Percentiles rank a stretch among this genome's conserved stretches.
phyloP scores from a whole-genome alignment of 2,797 vertebrate genomes.

The Harpagifer antarcticus region DNA sequence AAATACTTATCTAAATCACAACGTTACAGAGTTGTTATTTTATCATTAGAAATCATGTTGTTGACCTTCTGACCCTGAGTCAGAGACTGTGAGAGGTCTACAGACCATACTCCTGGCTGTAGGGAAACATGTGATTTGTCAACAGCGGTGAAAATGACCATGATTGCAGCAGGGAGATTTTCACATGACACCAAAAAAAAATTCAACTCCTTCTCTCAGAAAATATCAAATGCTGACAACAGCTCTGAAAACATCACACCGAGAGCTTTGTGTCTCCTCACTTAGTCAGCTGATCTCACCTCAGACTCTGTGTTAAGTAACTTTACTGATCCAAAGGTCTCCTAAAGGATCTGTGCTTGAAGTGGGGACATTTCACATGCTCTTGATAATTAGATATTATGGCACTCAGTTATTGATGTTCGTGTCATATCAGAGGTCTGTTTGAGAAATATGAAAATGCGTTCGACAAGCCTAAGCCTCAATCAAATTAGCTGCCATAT shows the following conservation, averaged over 20 bases:
- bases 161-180: slow-evolving; percentile 20
- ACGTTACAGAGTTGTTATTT: not conserved
- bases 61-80: not conserved
- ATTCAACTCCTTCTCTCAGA: not conserved
- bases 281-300: slow-evolving; percentile 19
- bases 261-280: not conserved
- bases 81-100: too few relatives aligned
- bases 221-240: not conserved
- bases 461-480: slow-evolving; percentile 24
- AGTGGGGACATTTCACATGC: not conserved
- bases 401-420: slow-evolving; percentile 32
- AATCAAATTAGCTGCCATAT: slow-evolving; percentile 30
- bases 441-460: slow-evolving; percentile 28
- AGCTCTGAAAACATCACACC: not conserved
- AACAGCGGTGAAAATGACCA: not conserved
- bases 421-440: not conserved
- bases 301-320: not conserved
- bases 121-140: not conserved
- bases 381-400: slow-evolving; percentile 18
- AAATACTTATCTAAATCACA: not conserved
- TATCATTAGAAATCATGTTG: not conserved
- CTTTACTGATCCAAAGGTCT: not conserved
- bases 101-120: too few relatives aligned
- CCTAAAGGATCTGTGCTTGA: slow-evolving; percentile 3
- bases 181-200: slow-evolving; percentile 9